These are phyloP conservation scores for Conomelus anceps DNA, from an alignment of 2,888 invertebrate species.

Conservation along the genomic window DNA sequence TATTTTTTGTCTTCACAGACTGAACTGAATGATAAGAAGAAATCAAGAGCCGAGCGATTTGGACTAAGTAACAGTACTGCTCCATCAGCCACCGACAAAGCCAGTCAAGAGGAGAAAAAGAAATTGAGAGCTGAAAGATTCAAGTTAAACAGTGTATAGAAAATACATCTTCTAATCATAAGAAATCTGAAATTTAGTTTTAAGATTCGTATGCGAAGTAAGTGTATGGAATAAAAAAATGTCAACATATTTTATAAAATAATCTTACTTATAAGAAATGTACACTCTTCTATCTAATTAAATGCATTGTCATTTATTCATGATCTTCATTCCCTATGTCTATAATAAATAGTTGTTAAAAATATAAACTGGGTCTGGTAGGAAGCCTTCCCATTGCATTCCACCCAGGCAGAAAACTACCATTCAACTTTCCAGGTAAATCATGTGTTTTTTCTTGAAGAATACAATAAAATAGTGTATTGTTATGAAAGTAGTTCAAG, in stretches of 20 bases:
- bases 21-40: conserved; percentile 11
- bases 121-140: conserved; percentile 35
- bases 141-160: conserved; percentile 24
- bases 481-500: too few relatives aligned
- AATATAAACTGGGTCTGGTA: too few relatives aligned
- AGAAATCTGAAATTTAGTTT: neutral
- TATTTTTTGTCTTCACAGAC: neutral
- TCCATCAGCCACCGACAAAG: neutral
- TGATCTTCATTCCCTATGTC: too few relatives aligned
- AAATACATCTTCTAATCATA: neutral
- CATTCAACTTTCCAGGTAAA: too few relatives aligned
- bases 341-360: too few relatives aligned
- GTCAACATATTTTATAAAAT: neutral
- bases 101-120: conserved; percentile 34
- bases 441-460: too few relatives aligned
- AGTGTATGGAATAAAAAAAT: neutral
- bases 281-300: neutral
- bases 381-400: too few relatives aligned
- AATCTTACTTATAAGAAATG: neutral
- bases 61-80: conserved; percentile 7
- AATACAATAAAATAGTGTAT: too few relatives aligned
- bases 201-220: neutral
- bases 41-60: conserved; percentile 19
- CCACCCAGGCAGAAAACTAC: too few relatives aligned
- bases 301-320: too few relatives aligned